Base-by-base conservation (phyloP, 2,888 invertebrate genomes). In the Gari tellinella region DNA sequence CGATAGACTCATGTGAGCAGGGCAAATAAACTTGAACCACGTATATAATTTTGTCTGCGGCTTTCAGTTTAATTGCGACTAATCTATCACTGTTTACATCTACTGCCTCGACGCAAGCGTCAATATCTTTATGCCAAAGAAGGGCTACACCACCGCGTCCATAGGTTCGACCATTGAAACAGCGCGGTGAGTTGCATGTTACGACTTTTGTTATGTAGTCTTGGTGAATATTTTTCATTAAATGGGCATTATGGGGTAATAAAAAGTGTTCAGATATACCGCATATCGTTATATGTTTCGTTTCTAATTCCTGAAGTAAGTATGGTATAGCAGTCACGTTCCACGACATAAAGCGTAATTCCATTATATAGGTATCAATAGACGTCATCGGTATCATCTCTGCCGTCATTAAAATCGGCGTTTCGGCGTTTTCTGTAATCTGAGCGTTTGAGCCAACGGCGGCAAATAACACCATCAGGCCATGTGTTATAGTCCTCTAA, bases 11-110 rank as follows among this genome's bases (percentile, higher is more conserved):
- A 23, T 23, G 21, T n/a, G 49, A 21, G n/a, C 49, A 49, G n/a
- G 49, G 49, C 8, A 49, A 23, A n/a, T 49, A 49, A 5, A 49
- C 49, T n/a, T 49, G 49, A 10, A 49, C 25, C 21, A 49, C 49
- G 23, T 49, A 49, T 10, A 49, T 5, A n/a, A 8, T 23, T 7
- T 21, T 23, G 10, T 17, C 12, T 49, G 10, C n/a, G 12, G 25
- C 8, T 21, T 12, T 25, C 7, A 49, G 10, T 23, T 49, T 49
- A 10, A 49, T 49, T 7, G 49, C 19, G 8, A 25, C 49, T 14
- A 49, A 23, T 21, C 49, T 7, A 21, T 49, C 49, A 23, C 49
- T 49, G n/a, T 49, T 49, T 49, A 25, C 25, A 7, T 49, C 49
- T 21, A 49, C 25, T 5, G n/a, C 25, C 25, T 49, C 23, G 5